Conservation (phyloP, 37 sponge, comb jelly and placozoan species). For the Aplysina aerophoba region DNA sequence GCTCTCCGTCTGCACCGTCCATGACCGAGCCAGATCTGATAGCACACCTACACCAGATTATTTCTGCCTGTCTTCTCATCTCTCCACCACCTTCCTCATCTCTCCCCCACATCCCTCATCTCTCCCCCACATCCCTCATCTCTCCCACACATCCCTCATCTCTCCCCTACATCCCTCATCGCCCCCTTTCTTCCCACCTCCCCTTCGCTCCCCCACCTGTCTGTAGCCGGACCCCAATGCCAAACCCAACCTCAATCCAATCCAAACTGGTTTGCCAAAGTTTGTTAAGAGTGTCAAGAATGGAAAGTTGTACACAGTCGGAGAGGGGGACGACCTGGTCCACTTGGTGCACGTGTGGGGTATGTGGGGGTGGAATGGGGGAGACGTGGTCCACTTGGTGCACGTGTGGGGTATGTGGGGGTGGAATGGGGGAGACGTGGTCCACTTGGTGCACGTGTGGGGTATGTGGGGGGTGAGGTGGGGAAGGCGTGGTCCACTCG, state of each 20-base stretch:
- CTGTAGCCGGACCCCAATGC: conserved; percentile 80
- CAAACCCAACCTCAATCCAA: conserved; percentile 80
- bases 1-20: no score
- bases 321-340: conserved; percentile 72
- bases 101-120: no score
- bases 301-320: conserved; percentile 80
- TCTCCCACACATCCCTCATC: no score
- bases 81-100: no score
- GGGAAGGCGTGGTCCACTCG: conserved; percentile 63
- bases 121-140: no score
- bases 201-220: neutral
- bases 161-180: no score
- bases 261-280: conserved; percentile 66
- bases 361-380: no score
- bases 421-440: neutral
- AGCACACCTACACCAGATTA: no score
- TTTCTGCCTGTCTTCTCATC: no score
- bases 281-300: conserved; percentile 64
- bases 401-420: conserved; percentile 2
- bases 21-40: no score
- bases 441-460: conserved; percentile 70
- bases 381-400: neutral
- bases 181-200: no score
- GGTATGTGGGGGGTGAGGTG: conserved; percentile 74
- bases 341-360: conserved; percentile 86